Conservation (phyloP, 1,140 invertebrate genomes). For the Riptortus pedestris region DNA sequence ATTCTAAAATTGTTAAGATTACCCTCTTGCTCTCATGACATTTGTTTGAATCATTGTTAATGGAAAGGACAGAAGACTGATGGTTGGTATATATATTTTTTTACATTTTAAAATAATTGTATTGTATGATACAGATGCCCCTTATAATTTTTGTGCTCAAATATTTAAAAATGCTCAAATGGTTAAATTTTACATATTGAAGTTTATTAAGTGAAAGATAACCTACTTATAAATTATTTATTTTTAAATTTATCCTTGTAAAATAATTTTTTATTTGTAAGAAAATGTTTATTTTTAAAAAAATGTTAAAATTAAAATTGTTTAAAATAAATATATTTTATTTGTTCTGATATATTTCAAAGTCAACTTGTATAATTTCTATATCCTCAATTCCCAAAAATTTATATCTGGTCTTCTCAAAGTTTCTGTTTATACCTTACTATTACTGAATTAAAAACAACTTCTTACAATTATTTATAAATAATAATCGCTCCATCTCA, state of each 20-base stretch:
- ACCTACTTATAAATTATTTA: not conserved
- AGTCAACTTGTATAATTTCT: not conserved
- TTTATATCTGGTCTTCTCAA: too few species aligned
- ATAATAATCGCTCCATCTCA: not conserved
- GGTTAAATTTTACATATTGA: not conserved
- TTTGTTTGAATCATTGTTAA: too few species aligned
- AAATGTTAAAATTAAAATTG: not conserved
- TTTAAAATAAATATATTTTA: not conserved
- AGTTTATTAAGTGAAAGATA: not conserved
- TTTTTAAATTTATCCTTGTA: not conserved
- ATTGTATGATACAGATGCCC: not conserved
- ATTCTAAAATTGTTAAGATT: too few species aligned
- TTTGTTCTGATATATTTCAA: too few species aligned
- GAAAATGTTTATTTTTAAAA: not conserved
- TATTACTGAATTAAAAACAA: not conserved
- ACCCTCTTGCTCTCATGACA: too few species aligned
- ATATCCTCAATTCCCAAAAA: not conserved
- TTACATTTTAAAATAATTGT: not conserved
- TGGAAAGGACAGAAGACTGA: not conserved
- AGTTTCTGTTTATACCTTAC: too few species aligned
- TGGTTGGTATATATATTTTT: not conserved
- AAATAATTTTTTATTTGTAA: not conserved
- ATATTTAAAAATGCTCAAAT: not conserved
- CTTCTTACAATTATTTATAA: not conserved
- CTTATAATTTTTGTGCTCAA: not conserved